Percentiles rank a stretch among this genome's conserved stretches.
Conservation (phyloP, 2,888 invertebrate genomes). For the Oscheius sp. region DNA sequence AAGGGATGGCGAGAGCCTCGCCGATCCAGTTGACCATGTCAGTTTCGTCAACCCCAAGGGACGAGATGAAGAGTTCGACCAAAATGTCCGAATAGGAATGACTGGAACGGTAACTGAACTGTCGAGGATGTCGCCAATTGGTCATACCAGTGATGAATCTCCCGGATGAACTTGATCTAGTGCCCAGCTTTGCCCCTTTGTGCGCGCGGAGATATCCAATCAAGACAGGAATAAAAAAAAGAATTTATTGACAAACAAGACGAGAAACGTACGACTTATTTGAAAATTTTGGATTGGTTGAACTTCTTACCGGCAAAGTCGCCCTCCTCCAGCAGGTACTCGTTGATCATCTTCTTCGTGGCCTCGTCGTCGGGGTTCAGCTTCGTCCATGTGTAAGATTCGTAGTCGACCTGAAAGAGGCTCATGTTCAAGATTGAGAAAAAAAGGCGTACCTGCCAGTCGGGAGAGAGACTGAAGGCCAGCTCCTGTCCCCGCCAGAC, state of each 20-base stretch:
- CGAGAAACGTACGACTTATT: constrained; percentile 77
- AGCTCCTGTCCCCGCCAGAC: constrained; percentile 96
- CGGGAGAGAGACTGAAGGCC: constrained; percentile 82
- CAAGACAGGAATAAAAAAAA: too few relatives aligned
- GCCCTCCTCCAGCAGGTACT: constrained; percentile 75
- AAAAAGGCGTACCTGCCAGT: constrained; percentile 64
- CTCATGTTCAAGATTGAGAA: not conserved
- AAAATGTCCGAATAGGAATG: too few relatives aligned
- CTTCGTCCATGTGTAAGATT: constrained; percentile 94
- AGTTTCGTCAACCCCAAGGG: constrained; percentile 90
- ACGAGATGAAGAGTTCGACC: constrained; percentile 8
- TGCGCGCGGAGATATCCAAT: too few relatives aligned
- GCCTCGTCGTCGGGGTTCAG: constrained; percentile 84
- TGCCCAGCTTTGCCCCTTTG: too few relatives aligned
- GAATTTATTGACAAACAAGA: too few relatives aligned
- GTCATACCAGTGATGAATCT: too few relatives aligned
- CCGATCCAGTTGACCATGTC: constrained; percentile 77
- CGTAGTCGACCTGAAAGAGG: constrained; percentile 84
- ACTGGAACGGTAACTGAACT: too few relatives aligned
- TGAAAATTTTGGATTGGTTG: constrained; percentile 99
- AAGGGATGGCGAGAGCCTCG: constrained; percentile 38
- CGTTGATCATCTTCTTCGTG: constrained; percentile 77
- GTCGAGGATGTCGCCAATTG: too few relatives aligned
- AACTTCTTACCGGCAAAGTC: constrained; percentile 90
- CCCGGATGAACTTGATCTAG: too few relatives aligned